A percentile compares a stretch with the other conserved stretches of the same genome.
phyloP scores from a whole-genome alignment of 1,140 invertebrate species.

The Tribolium castaneum region DNA sequence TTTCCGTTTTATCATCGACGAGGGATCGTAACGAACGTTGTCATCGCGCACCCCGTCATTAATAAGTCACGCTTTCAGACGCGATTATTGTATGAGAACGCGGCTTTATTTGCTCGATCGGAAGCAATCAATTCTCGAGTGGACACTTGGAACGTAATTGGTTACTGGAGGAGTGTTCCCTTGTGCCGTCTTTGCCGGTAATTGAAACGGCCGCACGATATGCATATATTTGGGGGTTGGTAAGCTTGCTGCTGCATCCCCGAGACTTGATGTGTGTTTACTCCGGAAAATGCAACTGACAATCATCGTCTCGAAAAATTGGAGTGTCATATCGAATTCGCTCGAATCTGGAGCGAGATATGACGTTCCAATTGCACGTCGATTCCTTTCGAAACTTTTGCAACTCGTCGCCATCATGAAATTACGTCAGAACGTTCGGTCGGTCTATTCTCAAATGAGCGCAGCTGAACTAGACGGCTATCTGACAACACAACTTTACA shows the following conservation, averaged over 20 bases:
- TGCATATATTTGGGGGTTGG: not conserved
- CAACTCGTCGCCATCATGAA: not conserved
- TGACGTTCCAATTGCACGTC: not conserved
- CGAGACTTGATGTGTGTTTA: not conserved
- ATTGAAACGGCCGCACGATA: not conserved
- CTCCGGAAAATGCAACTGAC: not conserved
- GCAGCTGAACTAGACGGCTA: not conserved
- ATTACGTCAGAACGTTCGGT: not conserved
- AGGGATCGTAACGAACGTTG: not conserved
- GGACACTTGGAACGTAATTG: slow-evolving; percentile 19
- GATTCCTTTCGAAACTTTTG: not conserved
- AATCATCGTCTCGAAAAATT: not conserved
- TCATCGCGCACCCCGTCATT: not conserved
- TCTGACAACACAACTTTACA: not conserved
- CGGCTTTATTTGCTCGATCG: slow-evolving; percentile 16
- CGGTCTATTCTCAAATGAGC: not conserved
- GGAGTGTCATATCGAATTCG: not conserved
- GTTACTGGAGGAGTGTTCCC: not conserved
- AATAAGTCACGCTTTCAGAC: not conserved
- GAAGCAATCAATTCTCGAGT: slow-evolving; percentile 21
- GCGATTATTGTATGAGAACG: slow-evolving; percentile 1
- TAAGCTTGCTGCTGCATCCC: no score
- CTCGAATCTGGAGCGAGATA: not conserved
- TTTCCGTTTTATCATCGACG: not conserved
- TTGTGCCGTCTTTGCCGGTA: not conserved